A percentile compares a stretch with the other conserved stretches of the same genome.
These are phyloP conservation scores for Drosophila koepferae DNA, from an alignment of 2,888 invertebrate genomes.

Conservation along the genomic window DNA sequence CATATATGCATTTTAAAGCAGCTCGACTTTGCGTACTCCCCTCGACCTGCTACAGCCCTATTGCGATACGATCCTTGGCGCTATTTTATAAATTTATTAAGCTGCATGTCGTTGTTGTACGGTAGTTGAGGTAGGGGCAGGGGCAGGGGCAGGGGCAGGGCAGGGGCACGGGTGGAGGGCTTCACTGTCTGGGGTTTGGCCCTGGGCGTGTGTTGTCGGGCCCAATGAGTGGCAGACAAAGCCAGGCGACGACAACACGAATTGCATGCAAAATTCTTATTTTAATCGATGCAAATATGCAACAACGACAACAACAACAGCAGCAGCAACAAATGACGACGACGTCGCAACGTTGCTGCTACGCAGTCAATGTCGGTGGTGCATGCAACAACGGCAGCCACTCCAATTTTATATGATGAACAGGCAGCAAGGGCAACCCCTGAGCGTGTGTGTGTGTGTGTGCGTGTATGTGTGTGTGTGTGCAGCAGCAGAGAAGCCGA, in stretches of 20 bases:
- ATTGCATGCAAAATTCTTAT: conserved; percentile 81
- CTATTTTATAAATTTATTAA: conserved; percentile 78
- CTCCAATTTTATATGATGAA: conserved; percentile 65
- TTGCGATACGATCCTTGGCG: conserved; percentile 39
- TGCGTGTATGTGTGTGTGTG: conserved; percentile 29
- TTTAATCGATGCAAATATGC: conserved; percentile 82
- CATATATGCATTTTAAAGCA: conserved; percentile 77
- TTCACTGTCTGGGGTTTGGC: conserved; percentile 19
- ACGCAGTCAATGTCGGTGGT: conserved; percentile 60
- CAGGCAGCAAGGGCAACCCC: conserved; percentile 24
- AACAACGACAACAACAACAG: conserved; percentile 40
- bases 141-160: not conserved
- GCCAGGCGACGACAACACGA: conserved; percentile 81
- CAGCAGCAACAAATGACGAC: conserved; percentile 32
- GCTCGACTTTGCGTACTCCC: conserved; percentile 11
- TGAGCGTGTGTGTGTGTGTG: conserved; percentile 18
- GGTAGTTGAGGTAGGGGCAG: not conserved
- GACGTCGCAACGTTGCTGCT: conserved; percentile 24
- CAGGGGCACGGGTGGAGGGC: not conserved
- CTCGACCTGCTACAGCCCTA: not conserved
- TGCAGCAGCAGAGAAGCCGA: conserved; percentile 52
- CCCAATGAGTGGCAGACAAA: conserved; percentile 70
- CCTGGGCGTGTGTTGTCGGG: conserved; percentile 27
- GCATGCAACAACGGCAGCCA: conserved; percentile 69
- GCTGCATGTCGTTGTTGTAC: conserved; percentile 39